Base-by-base conservation (phyloP, 2,797 vertebrate genomes). In the Tragelaphus oryx region DNA sequence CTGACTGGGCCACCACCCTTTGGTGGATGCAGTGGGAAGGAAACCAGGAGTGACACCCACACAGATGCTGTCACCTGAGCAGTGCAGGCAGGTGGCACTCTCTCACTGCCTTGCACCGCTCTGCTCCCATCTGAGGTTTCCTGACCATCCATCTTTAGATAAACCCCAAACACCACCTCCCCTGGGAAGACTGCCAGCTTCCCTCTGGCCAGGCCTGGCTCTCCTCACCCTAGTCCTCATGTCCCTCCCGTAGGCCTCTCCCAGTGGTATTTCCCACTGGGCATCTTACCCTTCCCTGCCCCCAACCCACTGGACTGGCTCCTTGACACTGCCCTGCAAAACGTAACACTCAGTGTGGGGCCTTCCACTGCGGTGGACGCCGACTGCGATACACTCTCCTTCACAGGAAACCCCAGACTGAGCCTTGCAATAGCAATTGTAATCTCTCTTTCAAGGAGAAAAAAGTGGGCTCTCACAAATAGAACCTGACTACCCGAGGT, bases 71-170 rank as follows among this genome's bases (percentile, higher is more conserved):
- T 68, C 33, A 33, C 99, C 99, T 99, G 98, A 5, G 99, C 98
- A 0, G 99, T 99, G 98, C 99, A 99, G 22, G 99, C 33, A 22
- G 10, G 20, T 10, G 99, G 98, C 99, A 99, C 98, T 99, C 99
- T 26, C 52, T 22, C n/a, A 6, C 33, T 37, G 65, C 33, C 33
- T 1, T 0, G 33, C 5, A 16, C 5, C 3, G 0, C 30, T 7
- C 28, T 59, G 33, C 18, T 4, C 52, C 20, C 68, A 54, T 3
- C 46, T 52, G 33, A 0, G 20, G 7, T 2, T 24, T 24, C 41
- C 68, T 46, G 28, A 54, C 37, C 18, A 44, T 16, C 37, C 1
- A 2, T 11, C 85, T 55, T 30, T 22, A 74, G 85, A 26, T 28
- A 71, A 57, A n/a, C 20, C 37, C 48, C 18, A 74, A 44, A 74